phyloP scores from a whole-genome alignment of 2,797 vertebrate genomes.

The Pantherophis alleghaniensis region DNA sequence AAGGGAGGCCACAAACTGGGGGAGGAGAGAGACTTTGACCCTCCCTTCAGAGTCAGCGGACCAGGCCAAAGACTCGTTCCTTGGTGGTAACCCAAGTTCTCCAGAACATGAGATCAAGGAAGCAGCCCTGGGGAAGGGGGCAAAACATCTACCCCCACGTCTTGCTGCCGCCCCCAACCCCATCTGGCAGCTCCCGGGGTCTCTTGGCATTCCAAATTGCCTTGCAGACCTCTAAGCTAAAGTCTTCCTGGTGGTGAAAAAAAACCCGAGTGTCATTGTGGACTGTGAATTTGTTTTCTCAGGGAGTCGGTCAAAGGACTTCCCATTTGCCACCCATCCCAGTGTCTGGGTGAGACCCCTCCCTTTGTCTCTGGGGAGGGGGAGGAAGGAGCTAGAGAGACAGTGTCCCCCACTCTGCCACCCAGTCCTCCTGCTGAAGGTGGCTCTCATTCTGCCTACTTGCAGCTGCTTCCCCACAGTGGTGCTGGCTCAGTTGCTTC shows the following conservation, averaged over 20 bases:
- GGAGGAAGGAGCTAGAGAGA: background rate
- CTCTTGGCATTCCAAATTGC: background rate
- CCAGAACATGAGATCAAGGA: background rate
- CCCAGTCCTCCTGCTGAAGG: background rate
- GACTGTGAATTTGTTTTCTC: background rate
- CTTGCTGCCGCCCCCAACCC: background rate
- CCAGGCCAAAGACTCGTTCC: background rate
- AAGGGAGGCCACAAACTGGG: background rate
- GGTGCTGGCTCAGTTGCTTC: background rate
- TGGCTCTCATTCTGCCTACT: background rate
- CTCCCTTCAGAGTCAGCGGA: background rate
- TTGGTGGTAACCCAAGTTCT: background rate
- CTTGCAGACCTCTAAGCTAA: too few relatives aligned
- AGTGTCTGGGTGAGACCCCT: background rate
- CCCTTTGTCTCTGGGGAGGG: background rate
- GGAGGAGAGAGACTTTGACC: too few relatives aligned
- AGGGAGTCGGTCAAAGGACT: background rate
- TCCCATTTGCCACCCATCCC: background rate
- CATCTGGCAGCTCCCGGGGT: background rate
- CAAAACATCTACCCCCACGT: accelerated
- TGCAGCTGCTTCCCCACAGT: background rate
- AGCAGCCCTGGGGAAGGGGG: background rate
- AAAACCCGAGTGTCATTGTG: background rate
- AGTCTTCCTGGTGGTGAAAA: background rate
- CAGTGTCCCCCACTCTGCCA: background rate